phyloP scores from a whole-genome alignment of 2,113 vertebrate genomes.

The Ceuthmochares aereus region DNA sequence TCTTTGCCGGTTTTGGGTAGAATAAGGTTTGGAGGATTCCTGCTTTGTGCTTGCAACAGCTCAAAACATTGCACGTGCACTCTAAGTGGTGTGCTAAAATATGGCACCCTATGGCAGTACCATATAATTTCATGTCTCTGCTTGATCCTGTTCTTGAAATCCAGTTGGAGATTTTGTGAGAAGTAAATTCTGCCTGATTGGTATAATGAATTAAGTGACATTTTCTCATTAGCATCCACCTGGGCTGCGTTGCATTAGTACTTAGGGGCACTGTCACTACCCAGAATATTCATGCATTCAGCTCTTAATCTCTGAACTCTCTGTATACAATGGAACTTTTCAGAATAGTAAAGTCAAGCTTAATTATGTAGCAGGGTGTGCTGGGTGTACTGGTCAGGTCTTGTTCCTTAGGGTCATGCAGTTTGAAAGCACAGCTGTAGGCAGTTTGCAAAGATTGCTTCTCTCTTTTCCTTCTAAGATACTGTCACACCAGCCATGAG shows the following conservation, averaged over 20 bases:
- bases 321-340: slow-evolving; percentile 29
- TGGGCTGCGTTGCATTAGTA: neutral
- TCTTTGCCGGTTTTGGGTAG: neutral
- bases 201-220: neutral
- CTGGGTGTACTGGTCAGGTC: slow-evolving; percentile 42
- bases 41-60: neutral
- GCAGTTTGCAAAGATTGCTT: neutral
- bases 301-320: slow-evolving; percentile 42
- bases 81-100: neutral
- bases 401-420: slow-evolving; percentile 36
- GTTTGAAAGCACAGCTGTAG: neutral
- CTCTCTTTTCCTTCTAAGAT: neutral
- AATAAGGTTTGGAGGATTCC: neutral
- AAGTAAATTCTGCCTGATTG: neutral
- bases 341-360: slow-evolving; percentile 23
- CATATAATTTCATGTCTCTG: neutral
- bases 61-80: neutral
- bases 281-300: slow-evolving; percentile 14
- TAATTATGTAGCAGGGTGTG: slow-evolving; percentile 3
- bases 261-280: neutral
- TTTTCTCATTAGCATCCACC: slow-evolving; percentile 14
- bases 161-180: neutral
- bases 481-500: slow-evolving; percentile 24
- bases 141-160: neutral
- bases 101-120: neutral